Conservation (phyloP, 1,140 invertebrate species). For the Musca vetustissima region DNA sequence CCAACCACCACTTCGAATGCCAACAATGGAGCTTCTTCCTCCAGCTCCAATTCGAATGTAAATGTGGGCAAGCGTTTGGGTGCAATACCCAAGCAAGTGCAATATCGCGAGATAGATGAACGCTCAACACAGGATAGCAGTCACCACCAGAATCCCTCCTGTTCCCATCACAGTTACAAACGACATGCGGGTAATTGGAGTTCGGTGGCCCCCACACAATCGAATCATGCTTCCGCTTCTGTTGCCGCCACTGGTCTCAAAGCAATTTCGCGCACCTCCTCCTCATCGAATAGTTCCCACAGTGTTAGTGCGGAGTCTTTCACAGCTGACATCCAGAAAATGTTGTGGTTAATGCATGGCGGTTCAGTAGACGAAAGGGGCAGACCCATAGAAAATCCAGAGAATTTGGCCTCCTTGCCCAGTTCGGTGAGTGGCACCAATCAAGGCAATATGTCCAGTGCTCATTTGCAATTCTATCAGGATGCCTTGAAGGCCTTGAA, state of each 20-base stretch:
- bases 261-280: conserved; percentile 39
- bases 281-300: conserved; percentile 48
- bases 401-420: not conserved
- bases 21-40: not conserved
- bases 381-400: conserved; percentile 31
- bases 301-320: conserved; percentile 50
- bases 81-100: conserved; percentile 68
- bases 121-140: not conserved
- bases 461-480: conserved; percentile 51
- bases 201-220: not conserved
- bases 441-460: conserved; percentile 49
- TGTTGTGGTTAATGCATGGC: conserved; percentile 51
- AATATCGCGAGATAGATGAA: conserved; percentile 49
- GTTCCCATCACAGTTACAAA: conserved; percentile 30
- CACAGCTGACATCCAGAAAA: conserved; percentile 51
- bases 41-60: conserved; percentile 36
- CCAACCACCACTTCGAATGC: conserved; percentile 7
- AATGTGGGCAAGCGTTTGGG: conserved; percentile 64
- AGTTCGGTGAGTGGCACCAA: conserved; percentile 30
- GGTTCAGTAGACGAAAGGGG: conserved; percentile 46
- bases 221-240: conserved; percentile 4
- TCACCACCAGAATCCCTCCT: not conserved
- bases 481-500: conserved; percentile 46
- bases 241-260: conserved; percentile 23
- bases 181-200: conserved; percentile 26